phyloP scores from a whole-genome alignment of 2,888 invertebrate species.

The Drosophila rellima region DNA sequence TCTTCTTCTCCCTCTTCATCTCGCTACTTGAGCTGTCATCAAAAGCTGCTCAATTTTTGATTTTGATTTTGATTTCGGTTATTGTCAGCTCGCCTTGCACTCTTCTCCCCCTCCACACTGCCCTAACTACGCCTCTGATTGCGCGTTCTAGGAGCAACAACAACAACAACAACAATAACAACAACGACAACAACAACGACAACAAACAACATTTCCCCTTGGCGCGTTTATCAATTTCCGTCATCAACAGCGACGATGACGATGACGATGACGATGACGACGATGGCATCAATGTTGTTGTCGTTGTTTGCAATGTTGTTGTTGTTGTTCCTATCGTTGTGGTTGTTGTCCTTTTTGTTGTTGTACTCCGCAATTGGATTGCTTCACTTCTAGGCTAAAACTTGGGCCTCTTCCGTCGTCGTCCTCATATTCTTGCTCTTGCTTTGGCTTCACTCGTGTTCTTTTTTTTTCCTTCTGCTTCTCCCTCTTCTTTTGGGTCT shows the following conservation, averaged over 20 bases:
- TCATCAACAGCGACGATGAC: constrained; percentile 68
- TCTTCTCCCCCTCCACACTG: background rate
- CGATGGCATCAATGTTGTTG: constrained; percentile 37
- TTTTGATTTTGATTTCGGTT: constrained; percentile 77
- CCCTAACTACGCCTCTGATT: constrained; percentile 51
- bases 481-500: background rate
- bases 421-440: background rate
- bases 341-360: background rate
- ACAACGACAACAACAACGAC: constrained; percentile 15
- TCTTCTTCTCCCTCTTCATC: background rate
- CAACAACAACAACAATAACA: constrained; percentile 19
- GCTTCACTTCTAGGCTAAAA: constrained; percentile 36
- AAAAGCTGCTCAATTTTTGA: constrained; percentile 83
- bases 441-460: background rate
- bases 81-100: constrained; percentile 50
- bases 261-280: constrained; percentile 28
- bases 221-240: constrained; percentile 81
- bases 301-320: constrained; percentile 7
- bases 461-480: background rate
- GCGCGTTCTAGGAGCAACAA: constrained; percentile 46
- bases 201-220: constrained; percentile 57
- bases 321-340: background rate
- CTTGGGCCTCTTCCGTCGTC: constrained; percentile 9
- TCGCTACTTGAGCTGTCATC: constrained; percentile 78
- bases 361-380: constrained; percentile 23